These are phyloP conservation scores for Ophioninae sp. DNA, from an alignment of 2,888 invertebrate species.

Conservation along the genomic window DNA sequence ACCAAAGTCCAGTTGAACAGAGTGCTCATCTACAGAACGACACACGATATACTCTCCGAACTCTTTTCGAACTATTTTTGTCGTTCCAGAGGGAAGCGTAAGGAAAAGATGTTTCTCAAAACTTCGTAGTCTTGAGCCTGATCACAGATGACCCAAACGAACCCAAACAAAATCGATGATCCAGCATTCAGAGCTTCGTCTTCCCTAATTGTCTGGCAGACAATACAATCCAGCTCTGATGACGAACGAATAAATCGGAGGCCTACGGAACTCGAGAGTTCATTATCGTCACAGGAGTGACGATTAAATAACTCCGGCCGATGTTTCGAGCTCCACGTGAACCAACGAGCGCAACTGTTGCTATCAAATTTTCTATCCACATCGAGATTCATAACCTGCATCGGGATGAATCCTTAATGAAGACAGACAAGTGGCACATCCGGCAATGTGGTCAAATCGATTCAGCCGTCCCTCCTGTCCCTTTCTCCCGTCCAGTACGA, in stretches of 20 bases:
- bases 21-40: not conserved
- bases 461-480: slow-evolving; percentile 2
- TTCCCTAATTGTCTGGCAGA: not conserved
- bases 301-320: not conserved
- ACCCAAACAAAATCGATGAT: not conserved
- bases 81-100: not conserved
- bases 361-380: slow-evolving; percentile 16
- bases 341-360: slow-evolving; percentile 7
- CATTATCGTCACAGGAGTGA: not conserved
- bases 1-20: not conserved
- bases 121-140: not conserved
- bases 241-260: no score
- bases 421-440: slow-evolving; percentile 24
- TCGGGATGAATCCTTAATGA: slow-evolving; percentile 1
- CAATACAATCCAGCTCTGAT: not conserved
- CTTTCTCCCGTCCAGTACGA: not conserved
- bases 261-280: not conserved
- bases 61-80: not conserved
- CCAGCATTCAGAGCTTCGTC: not conserved
- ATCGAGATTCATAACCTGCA: not conserved
- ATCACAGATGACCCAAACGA: not conserved
- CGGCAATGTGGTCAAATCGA: slow-evolving; percentile 4
- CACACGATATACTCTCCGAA: not conserved
- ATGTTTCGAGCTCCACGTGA: not conserved
- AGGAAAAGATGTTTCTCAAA: not conserved